Conservation (phyloP, 1,140 invertebrate genomes). For the Euura saliciscinereae region DNA sequence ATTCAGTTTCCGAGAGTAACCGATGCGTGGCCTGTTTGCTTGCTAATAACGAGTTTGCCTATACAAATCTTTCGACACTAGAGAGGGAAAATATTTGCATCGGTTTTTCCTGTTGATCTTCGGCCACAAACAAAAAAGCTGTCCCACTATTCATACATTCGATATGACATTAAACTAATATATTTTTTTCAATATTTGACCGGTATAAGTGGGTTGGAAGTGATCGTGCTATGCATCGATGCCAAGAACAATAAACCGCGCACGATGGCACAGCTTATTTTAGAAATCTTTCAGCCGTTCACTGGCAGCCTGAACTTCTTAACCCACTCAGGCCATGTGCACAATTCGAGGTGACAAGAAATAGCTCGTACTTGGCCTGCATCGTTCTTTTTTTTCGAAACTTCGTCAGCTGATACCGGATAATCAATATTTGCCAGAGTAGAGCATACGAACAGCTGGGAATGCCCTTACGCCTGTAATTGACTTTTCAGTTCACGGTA, state of each 20-base stretch:
- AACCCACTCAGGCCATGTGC: background rate
- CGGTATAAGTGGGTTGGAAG: background rate
- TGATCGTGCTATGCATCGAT: background rate
- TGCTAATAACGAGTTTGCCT: background rate
- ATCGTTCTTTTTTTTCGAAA: background rate
- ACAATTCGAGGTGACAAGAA: no score
- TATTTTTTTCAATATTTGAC: background rate
- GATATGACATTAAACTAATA: background rate
- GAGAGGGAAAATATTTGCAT: background rate
- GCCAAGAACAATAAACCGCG: background rate
- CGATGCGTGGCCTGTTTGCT: background rate
- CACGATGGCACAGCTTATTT: background rate
- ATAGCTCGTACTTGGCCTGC: background rate
- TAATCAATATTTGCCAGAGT: background rate
- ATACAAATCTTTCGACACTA: background rate
- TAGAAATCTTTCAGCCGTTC: background rate
- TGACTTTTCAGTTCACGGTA: background rate
- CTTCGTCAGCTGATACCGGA: background rate
- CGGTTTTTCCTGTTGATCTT: background rate
- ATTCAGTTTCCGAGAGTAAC: background rate
- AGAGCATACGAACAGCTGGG: background rate
- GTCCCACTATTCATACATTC: background rate
- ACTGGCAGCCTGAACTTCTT: background rate
- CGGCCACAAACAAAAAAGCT: background rate
- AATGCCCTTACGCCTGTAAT: background rate